Evolutionary conservation across 2,113 vertebrate genomes (phyloP), one percentile per base, ranked within the genome.

Genomic region (Leptocoma aspasia): DNA sequence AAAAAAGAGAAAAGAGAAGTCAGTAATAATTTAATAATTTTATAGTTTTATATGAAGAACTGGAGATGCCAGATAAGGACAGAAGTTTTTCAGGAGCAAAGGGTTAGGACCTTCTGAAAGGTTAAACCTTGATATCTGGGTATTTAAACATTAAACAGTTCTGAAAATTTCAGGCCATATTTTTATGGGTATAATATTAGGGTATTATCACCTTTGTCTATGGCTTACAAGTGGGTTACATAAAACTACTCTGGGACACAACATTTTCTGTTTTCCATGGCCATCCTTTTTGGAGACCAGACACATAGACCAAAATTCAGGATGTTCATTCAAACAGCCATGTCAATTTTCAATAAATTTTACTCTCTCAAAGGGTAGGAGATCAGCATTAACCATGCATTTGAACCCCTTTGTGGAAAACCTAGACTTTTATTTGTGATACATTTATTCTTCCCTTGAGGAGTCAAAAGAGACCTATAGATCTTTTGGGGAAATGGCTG

Each of bases 381-480:
- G 30, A 54, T 47, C 42, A 82, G 28, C 20, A 79, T 83, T 81
- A 84, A 60, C 72, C 10, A 13, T 66, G 31, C 12, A 47, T 69
- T 92, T 4, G 1, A 94, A 70, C 1, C 13, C 24, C 16, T 76
- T 56, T 45, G 33, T n/a, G 31, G 33, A 84, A 69, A 88, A 61
- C 26, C 33, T 56, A 69, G 79, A 56, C 18, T 42, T 23, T 45
- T 31, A 72, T 82, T 85, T 91, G 65, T 54, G 78, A 79, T 57
- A 73, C 21, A 44, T 69, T 75, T 82, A 68, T 83, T 91, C 70
- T 91, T 77, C 30, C 22, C 65, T 75, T 63, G 39, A 92, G 54
- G 22, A 93, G 60, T 64, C 76, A 77, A 83, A 89, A 70, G 54
- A 94, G 35, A 93, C 56, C 82, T 78, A 86, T 89, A 93, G 71